These are phyloP conservation scores for Cyrtorhinus lividipennis DNA, from an alignment of 1,140 invertebrate species.

Conservation along the genomic window DNA sequence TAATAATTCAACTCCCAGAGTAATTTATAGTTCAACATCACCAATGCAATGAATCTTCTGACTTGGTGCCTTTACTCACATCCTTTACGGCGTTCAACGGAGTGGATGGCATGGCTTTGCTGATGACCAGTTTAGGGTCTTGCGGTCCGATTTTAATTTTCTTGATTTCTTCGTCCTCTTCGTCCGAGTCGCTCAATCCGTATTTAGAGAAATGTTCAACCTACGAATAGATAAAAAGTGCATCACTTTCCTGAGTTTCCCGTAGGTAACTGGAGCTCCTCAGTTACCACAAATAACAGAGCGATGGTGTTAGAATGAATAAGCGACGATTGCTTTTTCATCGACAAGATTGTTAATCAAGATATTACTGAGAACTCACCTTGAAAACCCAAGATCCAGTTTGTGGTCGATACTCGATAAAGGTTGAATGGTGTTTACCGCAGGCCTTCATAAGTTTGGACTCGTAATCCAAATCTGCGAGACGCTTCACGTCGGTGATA, in stretches of 20 bases:
- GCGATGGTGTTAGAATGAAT: no score
- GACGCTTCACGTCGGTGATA: constrained; percentile 64
- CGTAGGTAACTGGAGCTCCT: no score
- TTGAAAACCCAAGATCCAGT: constrained; percentile 93
- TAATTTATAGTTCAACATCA: no score
- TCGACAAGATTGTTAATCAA: no score
- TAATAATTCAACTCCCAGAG: no score
- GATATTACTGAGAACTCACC: constrained; percentile 31
- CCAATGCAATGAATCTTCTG: no score
- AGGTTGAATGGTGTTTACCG: constrained; percentile 70
- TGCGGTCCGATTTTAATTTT: constrained; percentile 27
- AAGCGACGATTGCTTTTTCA: no score
- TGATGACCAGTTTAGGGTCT: not conserved
- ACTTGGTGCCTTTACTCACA: no score
- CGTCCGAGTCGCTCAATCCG: constrained; percentile 77
- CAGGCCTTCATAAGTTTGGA: constrained; percentile 71
- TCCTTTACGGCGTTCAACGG: no score
- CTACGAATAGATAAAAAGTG: constrained; percentile 37
- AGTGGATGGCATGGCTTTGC: not conserved
- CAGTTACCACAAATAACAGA: not conserved
- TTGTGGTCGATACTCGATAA: constrained; percentile 87
- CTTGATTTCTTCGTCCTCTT: constrained; percentile 47
- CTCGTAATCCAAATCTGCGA: constrained; percentile 73
- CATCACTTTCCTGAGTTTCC: constrained; percentile 10
- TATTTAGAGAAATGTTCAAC: constrained; percentile 97